Evolutionary conservation across 1,140 invertebrate genomes (phyloP).

Genomic region (Heliconius hermathena): DNA sequence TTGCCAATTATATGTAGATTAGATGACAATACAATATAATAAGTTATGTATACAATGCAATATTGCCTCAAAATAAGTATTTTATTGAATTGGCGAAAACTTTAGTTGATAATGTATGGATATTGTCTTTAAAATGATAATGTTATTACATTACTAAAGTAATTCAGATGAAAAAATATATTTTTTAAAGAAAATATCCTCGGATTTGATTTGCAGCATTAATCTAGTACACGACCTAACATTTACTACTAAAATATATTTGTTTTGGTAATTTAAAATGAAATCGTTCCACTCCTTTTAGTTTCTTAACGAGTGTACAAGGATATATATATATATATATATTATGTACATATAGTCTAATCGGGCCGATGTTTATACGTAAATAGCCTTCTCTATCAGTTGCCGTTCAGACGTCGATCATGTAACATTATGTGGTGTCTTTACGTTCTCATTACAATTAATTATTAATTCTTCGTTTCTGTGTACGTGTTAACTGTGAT

Average conservation of each 20-base stretch:
- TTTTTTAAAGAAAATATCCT: no score
- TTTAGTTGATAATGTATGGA: not conserved
- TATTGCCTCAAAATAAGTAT: no score
- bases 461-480: not conserved
- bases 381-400: conserved; percentile 14
- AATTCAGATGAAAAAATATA: no score
- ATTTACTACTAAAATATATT: not conserved
- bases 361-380: conserved; percentile 9
- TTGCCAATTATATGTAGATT: no score
- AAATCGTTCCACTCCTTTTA: not conserved
- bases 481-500: not conserved
- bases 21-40: no score
- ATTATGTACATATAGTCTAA: not conserved
- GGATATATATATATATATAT: conserved; percentile 8
- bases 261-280: not conserved
- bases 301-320: conserved; percentile 6
- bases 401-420: conserved; percentile 9
- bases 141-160: no score
- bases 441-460: not conserved
- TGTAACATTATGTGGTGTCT: not conserved
- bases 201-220: not conserved
- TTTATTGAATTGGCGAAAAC: no score
- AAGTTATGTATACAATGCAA: no score
- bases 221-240: not conserved
- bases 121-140: not conserved